Conservation (phyloP, 2,113 vertebrate genomes). For the Mesoclemmys tuberculata region DNA sequence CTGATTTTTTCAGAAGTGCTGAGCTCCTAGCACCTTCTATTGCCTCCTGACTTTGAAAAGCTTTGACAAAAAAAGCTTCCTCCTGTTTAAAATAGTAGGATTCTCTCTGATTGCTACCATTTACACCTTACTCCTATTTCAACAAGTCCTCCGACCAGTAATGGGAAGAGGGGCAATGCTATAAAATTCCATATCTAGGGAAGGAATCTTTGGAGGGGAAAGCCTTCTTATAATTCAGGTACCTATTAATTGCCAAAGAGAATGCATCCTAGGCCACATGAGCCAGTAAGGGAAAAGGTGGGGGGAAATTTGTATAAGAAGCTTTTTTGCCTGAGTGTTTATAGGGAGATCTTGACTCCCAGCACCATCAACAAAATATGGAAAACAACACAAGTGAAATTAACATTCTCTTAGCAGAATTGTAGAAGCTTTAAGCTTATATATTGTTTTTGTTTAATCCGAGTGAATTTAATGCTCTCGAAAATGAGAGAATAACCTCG, state of each 20-base stretch:
- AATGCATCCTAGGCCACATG: slow-evolving; percentile 21
- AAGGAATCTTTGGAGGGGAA: slow-evolving; percentile 12
- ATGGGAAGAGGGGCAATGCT: slow-evolving; percentile 35
- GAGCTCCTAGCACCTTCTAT: background rate
- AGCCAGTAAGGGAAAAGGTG: slow-evolving; percentile 13
- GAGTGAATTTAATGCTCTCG: slow-evolving; percentile 16
- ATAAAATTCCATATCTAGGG: slow-evolving; percentile 48
- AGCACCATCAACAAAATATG: background rate
- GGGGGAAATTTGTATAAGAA: slow-evolving; percentile 45
- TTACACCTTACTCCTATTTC: slow-evolving; percentile 42
- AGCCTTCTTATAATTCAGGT: slow-evolving; percentile 40
- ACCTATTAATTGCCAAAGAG: slow-evolving; percentile 52
- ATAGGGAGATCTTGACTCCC: background rate
- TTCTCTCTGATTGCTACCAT: slow-evolving; percentile 15
- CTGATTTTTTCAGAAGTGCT: background rate
- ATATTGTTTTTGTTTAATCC: slow-evolving; percentile 4
- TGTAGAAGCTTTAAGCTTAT: slow-evolving; percentile 22
- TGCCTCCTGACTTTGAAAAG: background rate
- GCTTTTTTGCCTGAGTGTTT: slow-evolving; percentile 38
- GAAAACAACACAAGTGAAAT: slow-evolving; percentile 28
- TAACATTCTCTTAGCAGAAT: slow-evolving; percentile 26
- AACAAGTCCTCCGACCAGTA: slow-evolving; percentile 22
- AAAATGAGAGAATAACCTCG: background rate
- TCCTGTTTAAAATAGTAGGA: background rate
- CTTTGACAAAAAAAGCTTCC: background rate